These are phyloP conservation scores for Dexiosoma caninum DNA, from an alignment of 2,888 invertebrate species.

Conservation along the genomic window DNA sequence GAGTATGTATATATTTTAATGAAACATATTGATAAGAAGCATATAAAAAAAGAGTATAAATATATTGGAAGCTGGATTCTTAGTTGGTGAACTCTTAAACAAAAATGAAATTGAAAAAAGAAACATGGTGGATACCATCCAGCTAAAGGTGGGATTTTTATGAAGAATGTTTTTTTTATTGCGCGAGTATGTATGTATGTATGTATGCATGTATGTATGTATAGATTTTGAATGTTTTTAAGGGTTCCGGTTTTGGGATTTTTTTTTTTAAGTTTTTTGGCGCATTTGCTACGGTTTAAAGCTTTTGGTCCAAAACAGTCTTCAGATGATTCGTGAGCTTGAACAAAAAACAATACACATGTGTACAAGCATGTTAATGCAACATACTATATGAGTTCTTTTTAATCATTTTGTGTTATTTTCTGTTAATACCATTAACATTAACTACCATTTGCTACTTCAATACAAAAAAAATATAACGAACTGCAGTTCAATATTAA, in stretches of 20 bases:
- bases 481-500: slow-evolving; percentile 31
- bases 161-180: slow-evolving; percentile 26
- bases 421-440: slow-evolving; percentile 40
- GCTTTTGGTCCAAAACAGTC: slow-evolving; percentile 21
- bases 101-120: neutral
- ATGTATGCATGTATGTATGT: no score
- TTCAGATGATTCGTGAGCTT: slow-evolving; percentile 44
- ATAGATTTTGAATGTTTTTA: neutral
- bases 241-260: slow-evolving; percentile 32
- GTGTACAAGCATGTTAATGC: slow-evolving; percentile 16
- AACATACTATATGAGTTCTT: slow-evolving; percentile 25
- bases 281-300: slow-evolving; percentile 31
- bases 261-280: slow-evolving; percentile 8
- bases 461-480: neutral
- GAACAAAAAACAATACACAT: neutral
- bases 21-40: slow-evolving; percentile 52
- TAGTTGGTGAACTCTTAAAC: slow-evolving; percentile 38
- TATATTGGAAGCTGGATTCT: slow-evolving; percentile 38
- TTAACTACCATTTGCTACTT: slow-evolving; percentile 51
- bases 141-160: slow-evolving; percentile 56
- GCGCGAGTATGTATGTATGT: slow-evolving; percentile 17
- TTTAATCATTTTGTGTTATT: slow-evolving; percentile 19
- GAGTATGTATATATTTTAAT: slow-evolving; percentile 42
- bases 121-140: slow-evolving; percentile 49
- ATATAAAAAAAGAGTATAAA: slow-evolving; percentile 17